Evolutionary conservation across 2,113 vertebrate genomes (phyloP).

Genomic region (Marcusenius ussheri): DNA sequence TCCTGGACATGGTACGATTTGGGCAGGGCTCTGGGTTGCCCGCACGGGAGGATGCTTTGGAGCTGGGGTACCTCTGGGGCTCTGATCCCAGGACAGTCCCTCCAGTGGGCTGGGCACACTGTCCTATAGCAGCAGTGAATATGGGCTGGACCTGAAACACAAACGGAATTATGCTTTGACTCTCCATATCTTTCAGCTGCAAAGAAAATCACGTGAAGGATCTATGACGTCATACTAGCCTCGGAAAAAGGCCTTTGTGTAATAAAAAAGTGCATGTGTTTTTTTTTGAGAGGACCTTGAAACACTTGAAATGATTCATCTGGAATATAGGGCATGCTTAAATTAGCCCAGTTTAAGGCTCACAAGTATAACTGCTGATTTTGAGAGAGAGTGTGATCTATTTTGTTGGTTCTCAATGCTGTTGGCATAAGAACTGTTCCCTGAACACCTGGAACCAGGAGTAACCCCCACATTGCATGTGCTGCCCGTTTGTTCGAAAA

Average conservation of each 20-base stretch:
- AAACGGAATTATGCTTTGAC: not conserved
- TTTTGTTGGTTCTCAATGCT: not conserved
- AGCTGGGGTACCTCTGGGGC: not conserved
- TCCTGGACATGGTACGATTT: not conserved
- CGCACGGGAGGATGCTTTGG: not conserved
- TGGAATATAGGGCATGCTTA: not conserved
- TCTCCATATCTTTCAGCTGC: not conserved
- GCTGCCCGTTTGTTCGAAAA: not conserved
- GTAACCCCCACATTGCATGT: not conserved
- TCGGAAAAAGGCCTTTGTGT: not conserved
- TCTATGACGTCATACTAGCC: not conserved
- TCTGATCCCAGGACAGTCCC: not conserved
- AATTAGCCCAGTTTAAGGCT: not conserved
- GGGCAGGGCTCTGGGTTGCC: not conserved
- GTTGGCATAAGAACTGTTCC: not conserved
- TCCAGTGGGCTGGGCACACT: not conserved
- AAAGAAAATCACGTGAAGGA: not conserved
- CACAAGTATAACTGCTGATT: not conserved
- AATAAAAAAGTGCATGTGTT: not conserved
- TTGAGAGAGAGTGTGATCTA: not conserved
- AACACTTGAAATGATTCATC: not conserved
- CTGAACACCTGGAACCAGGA: not conserved
- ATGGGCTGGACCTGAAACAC: not conserved
- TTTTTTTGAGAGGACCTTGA: not conserved
- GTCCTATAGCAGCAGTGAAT: not conserved